Conservation (phyloP, 2,888 invertebrate species). For the Agonopterix arenella region DNA sequence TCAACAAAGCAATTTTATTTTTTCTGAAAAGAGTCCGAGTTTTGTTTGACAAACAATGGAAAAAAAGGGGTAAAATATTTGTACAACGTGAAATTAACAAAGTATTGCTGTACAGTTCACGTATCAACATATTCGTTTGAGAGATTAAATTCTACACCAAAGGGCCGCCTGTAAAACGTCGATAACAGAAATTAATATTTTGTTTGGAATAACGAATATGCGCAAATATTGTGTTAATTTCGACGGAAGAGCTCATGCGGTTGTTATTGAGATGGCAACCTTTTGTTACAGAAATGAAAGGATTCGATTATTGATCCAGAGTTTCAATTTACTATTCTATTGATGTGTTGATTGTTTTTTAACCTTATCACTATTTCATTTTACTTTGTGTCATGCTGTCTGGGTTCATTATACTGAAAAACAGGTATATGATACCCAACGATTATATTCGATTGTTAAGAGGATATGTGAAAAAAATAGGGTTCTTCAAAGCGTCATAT, state of each 20-base stretch:
- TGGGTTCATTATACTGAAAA: no score
- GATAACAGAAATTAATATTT: constrained; percentile 50
- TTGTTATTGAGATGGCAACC: no score
- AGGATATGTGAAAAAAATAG: no score
- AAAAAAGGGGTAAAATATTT: constrained; percentile 17
- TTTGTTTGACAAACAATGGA: constrained; percentile 1
- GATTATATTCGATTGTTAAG: no score
- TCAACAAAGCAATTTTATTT: constrained; percentile 3
- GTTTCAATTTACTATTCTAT: no score
- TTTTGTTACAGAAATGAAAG: no score
- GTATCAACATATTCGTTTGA: constrained; percentile 28
- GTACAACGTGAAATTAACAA: constrained; percentile 15
- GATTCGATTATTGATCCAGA: no score
- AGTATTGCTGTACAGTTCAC: constrained; percentile 17
- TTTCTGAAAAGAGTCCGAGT: not conserved
- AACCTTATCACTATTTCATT: no score
- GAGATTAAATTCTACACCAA: constrained; percentile 32
- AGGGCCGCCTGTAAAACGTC: constrained; percentile 32
- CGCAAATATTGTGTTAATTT: constrained; percentile 33
- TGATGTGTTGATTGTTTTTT: no score
- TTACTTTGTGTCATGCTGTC: no score
- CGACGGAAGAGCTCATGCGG: constrained; percentile 1
- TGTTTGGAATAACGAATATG: constrained; percentile 20
- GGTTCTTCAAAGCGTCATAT: no score
- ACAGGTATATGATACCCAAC: no score